Conservation (phyloP, 2,113 vertebrate species). For the Psammodynastes pulverulentus region DNA sequence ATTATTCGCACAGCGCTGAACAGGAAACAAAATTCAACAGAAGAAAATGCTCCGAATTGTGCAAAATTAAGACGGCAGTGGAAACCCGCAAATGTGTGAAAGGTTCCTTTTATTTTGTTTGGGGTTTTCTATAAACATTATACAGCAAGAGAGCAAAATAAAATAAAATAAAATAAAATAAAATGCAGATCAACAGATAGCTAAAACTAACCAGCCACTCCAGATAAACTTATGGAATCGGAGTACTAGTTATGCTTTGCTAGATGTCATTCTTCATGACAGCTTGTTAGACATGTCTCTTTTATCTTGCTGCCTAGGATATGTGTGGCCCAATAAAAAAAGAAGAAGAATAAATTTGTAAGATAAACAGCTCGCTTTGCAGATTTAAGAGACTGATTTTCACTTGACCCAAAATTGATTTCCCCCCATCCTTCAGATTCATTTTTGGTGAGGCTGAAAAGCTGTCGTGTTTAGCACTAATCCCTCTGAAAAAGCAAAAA, state of each 20-base stretch:
- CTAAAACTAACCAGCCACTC: conserved; percentile 50
- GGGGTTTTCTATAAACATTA: conserved; percentile 47
- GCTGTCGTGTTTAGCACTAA: conserved; percentile 71
- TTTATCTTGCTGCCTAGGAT: conserved; percentile 73
- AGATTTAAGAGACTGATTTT: conserved; percentile 80
- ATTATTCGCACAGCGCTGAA: neutral
- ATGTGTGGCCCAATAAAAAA: conserved; percentile 79
- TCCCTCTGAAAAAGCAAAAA: conserved; percentile 77
- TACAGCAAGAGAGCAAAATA: neutral
- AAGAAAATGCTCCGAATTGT: neutral
- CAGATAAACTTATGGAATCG: conserved; percentile 50
- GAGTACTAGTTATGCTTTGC: conserved; percentile 53
- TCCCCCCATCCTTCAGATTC: conserved; percentile 10
- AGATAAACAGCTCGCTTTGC: conserved; percentile 77
- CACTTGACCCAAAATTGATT: conserved; percentile 69
- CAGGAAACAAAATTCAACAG: neutral
- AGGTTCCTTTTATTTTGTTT: conserved; percentile 26
- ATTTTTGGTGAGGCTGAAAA: conserved; percentile 58
- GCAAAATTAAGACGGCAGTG: conserved; percentile 4
- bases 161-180: accelerated
- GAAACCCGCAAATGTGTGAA: neutral
- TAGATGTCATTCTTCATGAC: conserved; percentile 64
- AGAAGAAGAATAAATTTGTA: conserved; percentile 78
- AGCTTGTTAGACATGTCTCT: conserved; percentile 65
- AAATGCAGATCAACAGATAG: conserved; percentile 55